Evolutionary conservation across 2,797 vertebrate species (phyloP), one percentile per base, ranked within the genome.

Genomic region (Xenops minutus): DNA sequence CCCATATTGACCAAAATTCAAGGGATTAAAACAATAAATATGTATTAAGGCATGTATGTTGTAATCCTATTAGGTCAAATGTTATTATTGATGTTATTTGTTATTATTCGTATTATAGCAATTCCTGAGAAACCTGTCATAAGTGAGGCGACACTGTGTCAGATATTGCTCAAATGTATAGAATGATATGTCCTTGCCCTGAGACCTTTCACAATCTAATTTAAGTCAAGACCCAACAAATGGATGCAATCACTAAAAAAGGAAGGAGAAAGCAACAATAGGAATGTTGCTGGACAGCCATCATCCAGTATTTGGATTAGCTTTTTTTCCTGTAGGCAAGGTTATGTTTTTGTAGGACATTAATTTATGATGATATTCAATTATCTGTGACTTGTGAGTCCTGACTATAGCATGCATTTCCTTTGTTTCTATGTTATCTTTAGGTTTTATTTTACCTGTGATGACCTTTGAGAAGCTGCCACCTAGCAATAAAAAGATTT

Each of bases 121-220:
- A 0, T 75, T 92, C 69, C 62, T 55, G 6, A 10, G 17, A 89
- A 91, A 78, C 15, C 62, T 83, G 58, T 92, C 68, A 87, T 83
- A 93, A 95, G 5, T 52, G 76, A 92, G 37, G n/a, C 75, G 73
- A 86, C 54, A 55, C 13, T 30, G 30, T 88, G 62, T 61, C 81
- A 82, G n/a, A 22, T 23, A 44, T 69, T 76, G 39, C 39, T 87
- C 18, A 67, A 77, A 77, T 1, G 3, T 58, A 41, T 24, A 63
- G 54, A 74, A 55, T 89, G 81, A 68, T n/a, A 89, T 26, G 75
- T 92, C 82, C 89, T 96, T 89, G 89, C 72, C 79, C 79, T 69
- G 22, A 85, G 91, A 95, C 78, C 69, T 91, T 89, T 91, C 63
- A 27, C 58, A 85, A 66, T 78, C 64, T 88, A 78, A 89, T 93